Percentiles rank a stretch among this genome's conserved stretches.
Evolutionary conservation across 2,888 invertebrate species (phyloP).

Genomic region (Ellobium chinense): DNA sequence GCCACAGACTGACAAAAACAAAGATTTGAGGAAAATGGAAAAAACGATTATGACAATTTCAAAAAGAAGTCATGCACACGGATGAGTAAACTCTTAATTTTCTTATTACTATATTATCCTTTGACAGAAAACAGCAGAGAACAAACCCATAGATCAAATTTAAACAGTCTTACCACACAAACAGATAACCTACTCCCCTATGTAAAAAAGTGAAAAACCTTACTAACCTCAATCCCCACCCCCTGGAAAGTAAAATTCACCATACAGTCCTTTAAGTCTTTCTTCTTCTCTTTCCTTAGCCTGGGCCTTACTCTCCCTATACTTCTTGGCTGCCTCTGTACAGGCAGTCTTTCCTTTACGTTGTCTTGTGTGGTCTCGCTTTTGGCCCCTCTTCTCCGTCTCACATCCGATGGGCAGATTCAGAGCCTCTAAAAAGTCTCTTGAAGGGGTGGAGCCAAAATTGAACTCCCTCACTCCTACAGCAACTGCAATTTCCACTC

Average conservation of each 20-base stretch:
- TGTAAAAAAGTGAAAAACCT: neutral
- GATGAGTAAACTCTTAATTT: neutral
- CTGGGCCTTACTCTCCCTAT: neutral
- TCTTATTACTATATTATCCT: neutral
- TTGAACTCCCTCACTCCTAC: constrained; percentile 35
- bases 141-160: neutral
- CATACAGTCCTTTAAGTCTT: neutral
- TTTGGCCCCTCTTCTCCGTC: constrained; percentile 17
- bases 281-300: constrained; percentile 11
- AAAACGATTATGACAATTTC: constrained; percentile 2
- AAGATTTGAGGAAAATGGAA: constrained; percentile 4
- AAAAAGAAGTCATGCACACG: neutral
- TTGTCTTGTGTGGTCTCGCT: constrained; percentile 15
- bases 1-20: neutral
- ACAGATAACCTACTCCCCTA: neutral
- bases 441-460: constrained; percentile 22
- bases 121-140: neutral
- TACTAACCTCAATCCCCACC: neutral
- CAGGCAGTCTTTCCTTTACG: neutral
- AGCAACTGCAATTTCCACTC: constrained; percentile 2
- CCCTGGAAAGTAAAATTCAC: constrained; percentile 1
- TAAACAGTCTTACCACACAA: neutral
- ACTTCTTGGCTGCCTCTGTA: neutral
- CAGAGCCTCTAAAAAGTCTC: constrained; percentile 13
- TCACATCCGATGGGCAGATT: constrained; percentile 15